Evolutionary conservation across 2,113 vertebrate species (phyloP).

Genomic region (Polypterus senegalus): DNA sequence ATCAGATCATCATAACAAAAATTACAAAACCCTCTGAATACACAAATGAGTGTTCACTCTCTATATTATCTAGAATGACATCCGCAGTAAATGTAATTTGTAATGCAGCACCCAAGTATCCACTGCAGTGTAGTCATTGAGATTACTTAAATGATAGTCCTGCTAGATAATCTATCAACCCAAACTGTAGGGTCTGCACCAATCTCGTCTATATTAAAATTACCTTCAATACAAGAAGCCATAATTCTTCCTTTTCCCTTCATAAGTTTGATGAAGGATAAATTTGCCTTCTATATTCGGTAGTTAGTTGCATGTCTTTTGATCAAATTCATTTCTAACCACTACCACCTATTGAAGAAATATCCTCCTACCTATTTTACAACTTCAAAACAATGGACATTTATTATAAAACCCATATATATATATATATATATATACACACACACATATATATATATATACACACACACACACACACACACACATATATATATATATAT

Average conservation of each 20-base stretch:
- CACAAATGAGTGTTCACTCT: constrained; percentile 54
- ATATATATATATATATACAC: background rate
- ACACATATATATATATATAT: too few species aligned
- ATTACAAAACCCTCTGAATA: constrained; percentile 21
- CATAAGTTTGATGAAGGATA: constrained; percentile 40
- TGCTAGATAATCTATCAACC: constrained; percentile 68
- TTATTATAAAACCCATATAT: background rate
- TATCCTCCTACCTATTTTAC: too few species aligned
- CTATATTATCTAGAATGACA: constrained; percentile 55
- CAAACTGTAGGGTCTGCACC: constrained; percentile 58
- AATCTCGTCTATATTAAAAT: constrained; percentile 78
- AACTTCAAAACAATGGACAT: too few species aligned
- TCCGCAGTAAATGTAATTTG: constrained; percentile 69
- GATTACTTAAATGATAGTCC: constrained; percentile 73
- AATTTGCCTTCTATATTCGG: constrained; percentile 50
- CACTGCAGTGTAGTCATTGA: constrained; percentile 54
- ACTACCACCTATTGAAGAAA: too few species aligned
- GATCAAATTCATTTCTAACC: constrained; percentile 47
- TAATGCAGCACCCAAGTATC: constrained; percentile 59
- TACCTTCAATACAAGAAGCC: constrained; percentile 54
- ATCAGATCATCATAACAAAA: background rate
- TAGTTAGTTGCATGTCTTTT: constrained; percentile 61
- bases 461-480: too few species aligned
- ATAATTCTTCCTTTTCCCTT: constrained; percentile 61
- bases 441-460: background rate